These are phyloP conservation scores for Hyphantria cunea DNA, from an alignment of 1,140 invertebrate genomes.

Conservation along the genomic window DNA sequence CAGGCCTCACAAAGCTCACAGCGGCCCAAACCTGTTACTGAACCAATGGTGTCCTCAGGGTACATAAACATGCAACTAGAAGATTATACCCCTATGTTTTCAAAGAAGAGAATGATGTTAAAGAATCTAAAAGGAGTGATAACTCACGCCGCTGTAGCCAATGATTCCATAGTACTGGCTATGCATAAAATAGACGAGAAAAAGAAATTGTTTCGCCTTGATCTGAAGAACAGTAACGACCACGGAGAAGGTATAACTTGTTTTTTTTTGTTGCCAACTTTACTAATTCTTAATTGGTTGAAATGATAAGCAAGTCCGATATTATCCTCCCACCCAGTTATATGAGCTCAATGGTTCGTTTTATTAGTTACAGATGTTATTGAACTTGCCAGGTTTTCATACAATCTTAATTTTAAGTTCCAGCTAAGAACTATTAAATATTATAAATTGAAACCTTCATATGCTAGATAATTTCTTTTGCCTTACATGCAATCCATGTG, in stretches of 20 bases:
- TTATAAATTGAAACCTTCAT: too few species aligned
- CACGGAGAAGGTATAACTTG: conserved; percentile 86
- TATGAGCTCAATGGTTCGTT: too few species aligned
- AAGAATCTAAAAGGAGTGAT: conserved; percentile 89
- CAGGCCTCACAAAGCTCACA: conserved; percentile 84
- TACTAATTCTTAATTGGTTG: too few species aligned
- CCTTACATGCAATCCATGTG: too few species aligned
- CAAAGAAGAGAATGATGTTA: conserved; percentile 89
- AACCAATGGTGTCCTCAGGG: conserved; percentile 82
- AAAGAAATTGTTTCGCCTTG: conserved; percentile 89
- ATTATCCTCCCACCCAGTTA: too few species aligned
- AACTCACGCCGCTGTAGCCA: conserved; percentile 90
- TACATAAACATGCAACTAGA: conserved; percentile 87
- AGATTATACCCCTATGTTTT: conserved; percentile 89
- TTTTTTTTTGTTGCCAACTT: not conserved
- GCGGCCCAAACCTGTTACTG: conserved; percentile 49
- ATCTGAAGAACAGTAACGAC: conserved; percentile 90
- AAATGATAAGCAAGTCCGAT: too few species aligned
- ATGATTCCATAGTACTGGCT: conserved; percentile 91
- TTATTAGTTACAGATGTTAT: too few species aligned
- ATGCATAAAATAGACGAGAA: conserved; percentile 86
- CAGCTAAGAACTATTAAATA: too few species aligned
- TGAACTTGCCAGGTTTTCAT: too few species aligned
- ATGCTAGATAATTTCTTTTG: too few species aligned
- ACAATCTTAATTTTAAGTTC: too few species aligned